Evolutionary conservation across 2,888 invertebrate genomes (phyloP), one percentile per base, ranked within the genome.

Genomic region (Limenitis camilla): DNA sequence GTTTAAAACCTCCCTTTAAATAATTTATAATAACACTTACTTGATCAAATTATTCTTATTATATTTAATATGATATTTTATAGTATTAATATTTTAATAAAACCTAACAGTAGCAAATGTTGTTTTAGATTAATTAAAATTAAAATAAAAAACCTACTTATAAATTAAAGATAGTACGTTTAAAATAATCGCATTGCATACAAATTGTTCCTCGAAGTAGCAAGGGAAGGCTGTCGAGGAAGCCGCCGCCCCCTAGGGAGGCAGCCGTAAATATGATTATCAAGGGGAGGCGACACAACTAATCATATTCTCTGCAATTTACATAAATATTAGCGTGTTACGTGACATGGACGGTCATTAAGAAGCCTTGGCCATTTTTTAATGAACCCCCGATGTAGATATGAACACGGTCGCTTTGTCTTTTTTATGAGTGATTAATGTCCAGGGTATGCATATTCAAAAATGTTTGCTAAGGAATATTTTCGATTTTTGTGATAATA

Each of bases 301-400:
- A 86, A 87, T 86, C 86, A 87, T 87, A 87, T 87, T 86, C 86
- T 86, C 74, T 74, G 78, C 83, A 85, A 86, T 87, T 87, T 87
- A 85, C 86, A 87, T 87, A 86, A 87, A 86, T 86, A 87, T 87
- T 79, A 85, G 76, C 81, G 76, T 82, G 81, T 81, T 80, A 78
- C 85, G 84, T 86, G 86, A 80, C 82, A 81, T 78, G 69, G 60
- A 63, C 66, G 67, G 71, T 73, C 72, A 72, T 73, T 72, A 72
- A 65, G 75, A 72, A 72, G 74, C 70, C 68, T 71, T 68, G 69
- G 66, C 66, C 66, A 68, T 68, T 67, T 71, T 64, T 74, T 78
- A 80, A 78, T 78, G 76, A 75, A 70, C 67, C 57, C 72, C 68
- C 68, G 81, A 83, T 80, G 76, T 73, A 84, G 84, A 86, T 84